These are phyloP conservation scores for Uria lomvia DNA, from an alignment of 2,113 vertebrate genomes.

Conservation along the genomic window DNA sequence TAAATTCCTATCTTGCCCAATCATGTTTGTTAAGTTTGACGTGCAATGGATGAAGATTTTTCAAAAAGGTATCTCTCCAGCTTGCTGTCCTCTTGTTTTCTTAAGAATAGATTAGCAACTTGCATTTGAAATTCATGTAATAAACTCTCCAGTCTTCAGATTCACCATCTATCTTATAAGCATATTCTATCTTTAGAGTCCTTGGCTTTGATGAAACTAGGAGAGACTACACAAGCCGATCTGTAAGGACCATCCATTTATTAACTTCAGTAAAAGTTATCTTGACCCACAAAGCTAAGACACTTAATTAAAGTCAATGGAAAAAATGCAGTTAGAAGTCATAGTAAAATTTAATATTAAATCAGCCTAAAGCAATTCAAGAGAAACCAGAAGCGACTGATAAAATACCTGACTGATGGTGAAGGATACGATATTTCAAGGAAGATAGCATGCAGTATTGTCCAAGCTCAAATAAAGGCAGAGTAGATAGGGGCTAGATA, in stretches of 20 bases:
- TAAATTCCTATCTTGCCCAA: background rate
- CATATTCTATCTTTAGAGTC: background rate
- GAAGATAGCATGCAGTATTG: background rate
- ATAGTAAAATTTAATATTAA: conserved; percentile 1
- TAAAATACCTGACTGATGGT: background rate
- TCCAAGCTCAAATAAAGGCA: background rate
- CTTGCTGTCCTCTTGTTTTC: background rate
- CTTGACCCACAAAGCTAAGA: background rate
- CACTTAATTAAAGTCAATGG: conserved; percentile 1
- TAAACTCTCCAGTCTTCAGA: background rate
- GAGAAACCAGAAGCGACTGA: background rate
- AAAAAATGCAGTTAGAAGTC: background rate
- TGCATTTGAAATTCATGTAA: background rate
- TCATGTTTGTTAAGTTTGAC: background rate
- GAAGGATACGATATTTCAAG: background rate
- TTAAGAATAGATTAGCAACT: background rate
- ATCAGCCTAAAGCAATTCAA: background rate
- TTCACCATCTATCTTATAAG: background rate
- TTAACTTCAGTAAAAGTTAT: conserved; percentile 23
- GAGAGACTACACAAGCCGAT: background rate
- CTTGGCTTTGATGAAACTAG: background rate
- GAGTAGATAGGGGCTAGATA: background rate
- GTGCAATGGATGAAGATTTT: background rate
- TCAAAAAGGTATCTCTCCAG: background rate
- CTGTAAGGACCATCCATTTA: background rate